Evolutionary conservation across 2,797 vertebrate genomes (phyloP), one percentile per base, ranked within the genome.

Genomic region (Numenius phaeopus): DNA sequence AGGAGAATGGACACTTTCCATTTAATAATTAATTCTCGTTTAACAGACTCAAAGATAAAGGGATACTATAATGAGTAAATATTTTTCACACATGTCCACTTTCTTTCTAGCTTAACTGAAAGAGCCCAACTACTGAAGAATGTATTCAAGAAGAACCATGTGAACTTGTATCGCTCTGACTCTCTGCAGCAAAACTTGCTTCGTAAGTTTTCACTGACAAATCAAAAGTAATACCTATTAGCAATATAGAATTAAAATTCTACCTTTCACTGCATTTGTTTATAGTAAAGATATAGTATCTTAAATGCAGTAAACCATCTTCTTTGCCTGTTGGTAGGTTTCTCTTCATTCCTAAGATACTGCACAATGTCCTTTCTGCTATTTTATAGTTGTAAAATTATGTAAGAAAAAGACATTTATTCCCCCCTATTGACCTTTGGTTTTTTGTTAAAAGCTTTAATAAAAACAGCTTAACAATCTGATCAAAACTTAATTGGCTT

Each of bases 141-240:
- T 52, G 99, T 99, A 96, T 99, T 99, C 97, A 99, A 99, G 99
- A 99, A 99, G 98, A 99, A 99, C 96, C 99, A 99, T 0, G 98
- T 99, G 97, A 99, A 98, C 91, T 96, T 99, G 95, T 99, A 99
- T 98, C 99, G 98, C 22, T 99, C 99, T 2, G 99, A 99, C 52
- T 99, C 99, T 84, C 96, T 99, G 98, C 99, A 99, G 93, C 99
- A 99, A 97, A 99, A 99, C 95, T 97, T 99, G 94, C 99, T 99
- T 92, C 99, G 99, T 99, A 98, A 99, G 99, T 99, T 64, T 89
- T 89, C 64, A 15, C 24, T 40, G 20, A 40, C 42, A 89, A 34
- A 70, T 11, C 62, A 72, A 83, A 83, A 57, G 34, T 55, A 71
- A 46, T 84, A 65, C 19, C 17, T 7, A 29, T 58, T 89, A 65